phyloP scores from a whole-genome alignment of 2,888 invertebrate genomes.

The Phasia obesa region DNA sequence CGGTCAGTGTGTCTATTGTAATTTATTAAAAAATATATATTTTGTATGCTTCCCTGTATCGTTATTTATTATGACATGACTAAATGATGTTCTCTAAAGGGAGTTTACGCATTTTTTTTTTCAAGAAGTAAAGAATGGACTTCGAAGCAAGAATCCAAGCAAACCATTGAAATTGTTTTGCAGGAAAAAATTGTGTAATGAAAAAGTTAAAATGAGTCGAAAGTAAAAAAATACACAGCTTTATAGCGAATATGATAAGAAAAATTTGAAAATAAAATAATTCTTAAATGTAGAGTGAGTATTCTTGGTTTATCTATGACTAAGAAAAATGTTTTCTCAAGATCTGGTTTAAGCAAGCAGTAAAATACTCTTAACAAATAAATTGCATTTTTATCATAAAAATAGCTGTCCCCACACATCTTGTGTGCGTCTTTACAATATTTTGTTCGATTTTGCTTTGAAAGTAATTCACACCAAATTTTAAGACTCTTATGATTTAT shows the following conservation, averaged over 20 bases:
- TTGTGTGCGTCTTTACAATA: too few relatives aligned
- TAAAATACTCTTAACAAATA: too few relatives aligned
- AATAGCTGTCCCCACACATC: too few relatives aligned
- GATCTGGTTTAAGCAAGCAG: too few relatives aligned
- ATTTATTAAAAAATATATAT: neutral
- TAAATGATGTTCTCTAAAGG: slow-evolving; percentile 4
- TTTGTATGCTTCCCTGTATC: slow-evolving; percentile 34
- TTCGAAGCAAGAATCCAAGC: slow-evolving; percentile 29
- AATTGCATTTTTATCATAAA: too few relatives aligned
- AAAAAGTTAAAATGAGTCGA: neutral
- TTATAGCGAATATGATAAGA: neutral
- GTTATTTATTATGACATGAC: slow-evolving; percentile 49
- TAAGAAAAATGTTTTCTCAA: too few relatives aligned
- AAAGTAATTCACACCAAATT: too few relatives aligned
- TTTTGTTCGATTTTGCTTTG: too few relatives aligned
- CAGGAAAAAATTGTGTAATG: neutral
- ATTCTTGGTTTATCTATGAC: too few relatives aligned
- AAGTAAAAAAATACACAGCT: neutral
- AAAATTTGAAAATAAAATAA: slow-evolving; percentile 19
- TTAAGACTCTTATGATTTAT: too few relatives aligned
- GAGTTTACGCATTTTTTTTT: neutral
- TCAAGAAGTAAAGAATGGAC: neutral
- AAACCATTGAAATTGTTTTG: slow-evolving; percentile 8
- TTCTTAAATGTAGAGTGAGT: neutral
- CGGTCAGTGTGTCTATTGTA: slow-evolving; percentile 30